Evolutionary conservation across 2,888 invertebrate species (phyloP).

Genomic region (Lasioglossum figueresi): DNA sequence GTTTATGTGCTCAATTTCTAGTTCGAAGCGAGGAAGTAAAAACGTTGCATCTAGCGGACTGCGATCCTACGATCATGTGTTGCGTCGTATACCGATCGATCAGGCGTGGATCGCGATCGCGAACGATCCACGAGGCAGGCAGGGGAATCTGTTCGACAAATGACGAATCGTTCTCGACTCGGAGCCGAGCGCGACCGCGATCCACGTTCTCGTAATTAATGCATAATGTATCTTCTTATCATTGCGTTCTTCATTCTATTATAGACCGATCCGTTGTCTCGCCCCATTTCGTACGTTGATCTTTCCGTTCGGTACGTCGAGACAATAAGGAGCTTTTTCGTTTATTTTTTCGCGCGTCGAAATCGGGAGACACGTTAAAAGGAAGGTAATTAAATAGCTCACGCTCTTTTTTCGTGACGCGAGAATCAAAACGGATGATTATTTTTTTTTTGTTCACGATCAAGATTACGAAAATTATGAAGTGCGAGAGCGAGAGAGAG

Average conservation of each 20-base stretch:
- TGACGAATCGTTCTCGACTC: too few relatives aligned
- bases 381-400: neutral
- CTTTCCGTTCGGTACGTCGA: conserved; percentile 43
- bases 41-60: conserved; percentile 45
- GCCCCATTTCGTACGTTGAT: conserved; percentile 60
- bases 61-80: conserved; percentile 20
- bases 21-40: conserved; percentile 66
- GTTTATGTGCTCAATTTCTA: conserved; percentile 78
- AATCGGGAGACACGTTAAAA: conserved; percentile 9
- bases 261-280: conserved; percentile 53
- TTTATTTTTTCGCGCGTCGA: conserved; percentile 35
- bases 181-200: conserved; percentile 45
- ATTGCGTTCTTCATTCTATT: conserved; percentile 53
- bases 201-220: conserved; percentile 32
- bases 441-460: conserved; percentile 14
- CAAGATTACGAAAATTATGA: conserved; percentile 23
- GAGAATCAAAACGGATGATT: conserved; percentile 13
- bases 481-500: neutral
- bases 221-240: conserved; percentile 37
- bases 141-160: neutral
- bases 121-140: neutral
- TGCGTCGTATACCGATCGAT: conserved; percentile 25
- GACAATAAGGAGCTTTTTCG: conserved; percentile 66
- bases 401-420: neutral
- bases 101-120: conserved; percentile 45